phyloP scores from a whole-genome alignment of 2,797 vertebrate species.

The Lacerta bilineata region DNA sequence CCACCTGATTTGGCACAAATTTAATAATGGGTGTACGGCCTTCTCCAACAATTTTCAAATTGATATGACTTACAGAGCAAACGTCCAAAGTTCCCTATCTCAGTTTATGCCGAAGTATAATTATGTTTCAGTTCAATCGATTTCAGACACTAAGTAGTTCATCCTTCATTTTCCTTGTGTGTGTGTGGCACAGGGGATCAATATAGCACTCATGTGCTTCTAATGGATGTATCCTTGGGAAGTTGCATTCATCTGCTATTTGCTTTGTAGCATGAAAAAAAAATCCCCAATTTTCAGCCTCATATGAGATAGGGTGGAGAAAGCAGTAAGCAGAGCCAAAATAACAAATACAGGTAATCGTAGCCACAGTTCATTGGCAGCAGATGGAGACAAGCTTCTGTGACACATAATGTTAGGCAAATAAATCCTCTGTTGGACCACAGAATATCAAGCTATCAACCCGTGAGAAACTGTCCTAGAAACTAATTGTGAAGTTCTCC shows the following conservation, averaged over 20 bases:
- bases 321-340: slow-evolving; percentile 13
- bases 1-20: neutral
- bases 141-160: slow-evolving; percentile 24
- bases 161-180: slow-evolving; percentile 56
- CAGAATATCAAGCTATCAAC: slow-evolving; percentile 27
- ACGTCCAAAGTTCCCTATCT: slow-evolving; percentile 6
- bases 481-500: slow-evolving; percentile 33
- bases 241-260: slow-evolving; percentile 27
- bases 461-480: slow-evolving; percentile 12
- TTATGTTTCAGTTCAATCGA: slow-evolving; percentile 44
- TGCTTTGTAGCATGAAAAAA: slow-evolving; percentile 17
- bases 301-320: slow-evolving; percentile 5
- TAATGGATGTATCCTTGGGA: slow-evolving; percentile 40
- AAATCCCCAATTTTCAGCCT: slow-evolving; percentile 18
- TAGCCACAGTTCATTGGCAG: slow-evolving; percentile 13
- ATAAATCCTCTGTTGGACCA: neutral
- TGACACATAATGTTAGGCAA: slow-evolving; percentile 29
- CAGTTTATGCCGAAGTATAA: slow-evolving; percentile 49
- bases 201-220: slow-evolving; percentile 38
- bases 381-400: slow-evolving; percentile 17
- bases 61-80: slow-evolving; percentile 3
- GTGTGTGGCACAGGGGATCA: slow-evolving; percentile 1
- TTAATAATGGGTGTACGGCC: neutral
- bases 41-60: neutral
- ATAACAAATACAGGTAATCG: neutral